A percentile compares a stretch with the other conserved stretches of the same genome.
phyloP scores from a whole-genome alignment of 2,113 vertebrate genomes.

The Cynoglossus semilaevis region DNA sequence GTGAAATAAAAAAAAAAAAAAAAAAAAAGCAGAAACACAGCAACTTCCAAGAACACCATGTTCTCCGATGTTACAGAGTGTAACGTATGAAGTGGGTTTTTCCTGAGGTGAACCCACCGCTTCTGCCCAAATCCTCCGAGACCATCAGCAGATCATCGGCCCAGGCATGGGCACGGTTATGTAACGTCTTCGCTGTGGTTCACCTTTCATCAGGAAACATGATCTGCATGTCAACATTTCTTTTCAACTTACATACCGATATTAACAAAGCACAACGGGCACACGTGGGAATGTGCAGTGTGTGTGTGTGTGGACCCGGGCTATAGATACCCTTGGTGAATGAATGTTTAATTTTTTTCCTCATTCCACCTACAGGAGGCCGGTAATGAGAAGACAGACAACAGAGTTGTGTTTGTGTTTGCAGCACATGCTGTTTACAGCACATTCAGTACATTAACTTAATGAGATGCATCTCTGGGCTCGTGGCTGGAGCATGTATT shows the following conservation, averaged over 20 bases:
- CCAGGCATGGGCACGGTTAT: slow-evolving; percentile 20
- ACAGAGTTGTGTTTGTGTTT: background rate
- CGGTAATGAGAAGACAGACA: background rate
- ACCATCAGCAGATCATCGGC: slow-evolving; percentile 5
- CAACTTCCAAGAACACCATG: no score
- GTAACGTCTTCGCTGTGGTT: slow-evolving; percentile 26
- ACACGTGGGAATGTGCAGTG: background rate
- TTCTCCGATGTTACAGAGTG: background rate
- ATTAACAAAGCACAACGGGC: no score
- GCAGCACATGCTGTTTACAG: no score
- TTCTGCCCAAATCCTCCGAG: slow-evolving; percentile 17
- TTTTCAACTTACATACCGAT: slow-evolving; percentile 29
- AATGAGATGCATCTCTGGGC: background rate
- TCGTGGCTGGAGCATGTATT: background rate
- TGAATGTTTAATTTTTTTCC: background rate
- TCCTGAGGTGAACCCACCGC: slow-evolving; percentile 37
- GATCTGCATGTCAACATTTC: slow-evolving; percentile 22
- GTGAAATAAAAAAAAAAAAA: no score
- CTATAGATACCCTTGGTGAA: background rate
- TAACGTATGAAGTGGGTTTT: slow-evolving; percentile 20
- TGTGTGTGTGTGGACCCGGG: background rate
- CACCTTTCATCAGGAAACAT: slow-evolving; percentile 20
- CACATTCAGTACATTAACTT: background rate
- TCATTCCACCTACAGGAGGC: slow-evolving; percentile 11
- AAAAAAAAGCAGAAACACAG: no score